These are phyloP conservation scores for Xyrichtys novacula DNA, from an alignment of 2,797 vertebrate species.

Conservation along the genomic window DNA sequence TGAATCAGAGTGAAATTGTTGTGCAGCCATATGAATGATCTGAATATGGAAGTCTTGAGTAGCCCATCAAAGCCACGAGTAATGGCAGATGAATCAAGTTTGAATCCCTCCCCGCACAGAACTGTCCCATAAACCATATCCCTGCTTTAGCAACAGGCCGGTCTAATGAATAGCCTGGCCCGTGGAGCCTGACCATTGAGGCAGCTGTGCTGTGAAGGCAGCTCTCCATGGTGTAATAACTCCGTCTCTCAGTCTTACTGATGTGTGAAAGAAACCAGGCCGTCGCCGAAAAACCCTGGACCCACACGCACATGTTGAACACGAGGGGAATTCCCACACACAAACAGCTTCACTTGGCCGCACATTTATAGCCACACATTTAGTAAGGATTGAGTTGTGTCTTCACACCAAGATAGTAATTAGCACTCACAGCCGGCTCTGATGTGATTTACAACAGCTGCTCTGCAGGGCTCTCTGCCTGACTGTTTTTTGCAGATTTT, in stretches of 20 bases:
- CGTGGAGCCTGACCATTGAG: slow-evolving; percentile 66
- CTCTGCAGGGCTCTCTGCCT: slow-evolving; percentile 20
- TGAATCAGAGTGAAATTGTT: slow-evolving; percentile 23
- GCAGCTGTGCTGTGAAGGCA: slow-evolving; percentile 75
- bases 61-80: slow-evolving; percentile 64
- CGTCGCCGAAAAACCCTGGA: slow-evolving; percentile 64
- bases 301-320: slow-evolving; percentile 77
- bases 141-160: slow-evolving; percentile 75
- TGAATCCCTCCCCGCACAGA: slow-evolving; percentile 59
- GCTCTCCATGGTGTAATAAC: slow-evolving; percentile 77
- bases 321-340: slow-evolving; percentile 76
- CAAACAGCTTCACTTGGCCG: slow-evolving; percentile 45
- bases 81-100: slow-evolving; percentile 69
- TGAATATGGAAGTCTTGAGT: slow-evolving; percentile 60
- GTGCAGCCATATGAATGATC: slow-evolving; percentile 30
- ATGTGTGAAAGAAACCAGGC: slow-evolving; percentile 80
- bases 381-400: slow-evolving; percentile 72
- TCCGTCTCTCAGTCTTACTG: slow-evolving; percentile 75
- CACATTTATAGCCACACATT: slow-evolving; percentile 69
- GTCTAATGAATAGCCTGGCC: slow-evolving; percentile 79
- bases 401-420: slow-evolving; percentile 79
- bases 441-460: slow-evolving; percentile 68
- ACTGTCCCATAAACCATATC: slow-evolving; percentile 75
- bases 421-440: slow-evolving; percentile 62
- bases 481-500: slow-evolving; percentile 17